Evolutionary conservation across 2,797 vertebrate species (phyloP).

Genomic region (Sebastolobus alascanus): DNA sequence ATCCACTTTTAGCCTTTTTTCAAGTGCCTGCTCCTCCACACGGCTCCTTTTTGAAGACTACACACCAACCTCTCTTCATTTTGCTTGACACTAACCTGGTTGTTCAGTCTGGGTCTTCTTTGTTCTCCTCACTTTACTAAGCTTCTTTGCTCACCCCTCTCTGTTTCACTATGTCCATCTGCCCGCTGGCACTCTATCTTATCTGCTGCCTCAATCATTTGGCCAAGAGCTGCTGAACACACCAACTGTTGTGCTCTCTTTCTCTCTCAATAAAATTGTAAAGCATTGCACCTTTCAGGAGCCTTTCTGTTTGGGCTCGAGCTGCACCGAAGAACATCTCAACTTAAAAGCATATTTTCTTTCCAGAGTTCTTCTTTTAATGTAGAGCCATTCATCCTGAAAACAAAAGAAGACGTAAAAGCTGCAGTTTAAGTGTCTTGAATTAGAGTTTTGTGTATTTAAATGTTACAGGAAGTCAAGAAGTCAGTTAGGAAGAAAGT

Average conservation of each 20-base stretch:
- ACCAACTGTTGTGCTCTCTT: conserved; percentile 72
- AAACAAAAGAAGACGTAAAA: conserved; percentile 49
- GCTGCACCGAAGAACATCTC: conserved; percentile 34
- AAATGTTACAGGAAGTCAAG: conserved; percentile 9
- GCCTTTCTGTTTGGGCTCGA: conserved; percentile 30
- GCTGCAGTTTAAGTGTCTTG: conserved; percentile 26
- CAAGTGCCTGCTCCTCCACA: background rate
- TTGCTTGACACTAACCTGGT: conserved; percentile 73
- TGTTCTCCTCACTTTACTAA: conserved; percentile 73
- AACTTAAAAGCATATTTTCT: conserved; percentile 42
- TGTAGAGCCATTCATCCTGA: conserved; percentile 23
- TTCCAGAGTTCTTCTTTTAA: conserved; percentile 34
- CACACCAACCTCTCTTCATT: conserved; percentile 46
- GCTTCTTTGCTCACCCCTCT: conserved; percentile 69
- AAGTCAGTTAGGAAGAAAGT: background rate
- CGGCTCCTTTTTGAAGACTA: conserved; percentile 40
- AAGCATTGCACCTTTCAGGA: conserved; percentile 63
- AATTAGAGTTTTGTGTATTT: conserved; percentile 39
- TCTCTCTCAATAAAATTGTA: conserved; percentile 55
- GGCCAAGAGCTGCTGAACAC: conserved; percentile 70
- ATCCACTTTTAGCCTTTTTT: conserved; percentile 22
- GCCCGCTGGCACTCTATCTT: conserved; percentile 75
- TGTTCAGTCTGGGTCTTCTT: conserved; percentile 64
- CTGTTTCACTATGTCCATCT: conserved; percentile 77
- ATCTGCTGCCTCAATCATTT: conserved; percentile 79